Percentiles rank a stretch among this genome's conserved stretches.
phyloP scores from a whole-genome alignment of 2,113 vertebrate species.

The Loxodonta africana region DNA sequence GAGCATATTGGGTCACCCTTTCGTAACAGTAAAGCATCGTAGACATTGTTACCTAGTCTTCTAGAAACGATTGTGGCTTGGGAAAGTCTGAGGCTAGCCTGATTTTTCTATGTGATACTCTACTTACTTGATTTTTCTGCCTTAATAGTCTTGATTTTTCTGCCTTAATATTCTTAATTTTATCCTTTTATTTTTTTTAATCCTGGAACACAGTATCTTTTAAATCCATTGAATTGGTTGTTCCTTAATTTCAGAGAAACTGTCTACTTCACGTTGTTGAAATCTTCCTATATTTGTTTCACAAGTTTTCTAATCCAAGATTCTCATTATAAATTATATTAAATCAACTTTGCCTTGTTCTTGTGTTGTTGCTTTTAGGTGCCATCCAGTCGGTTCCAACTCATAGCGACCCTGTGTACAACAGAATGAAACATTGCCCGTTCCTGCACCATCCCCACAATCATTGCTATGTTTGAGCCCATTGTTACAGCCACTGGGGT shows the following conservation, averaged over 20 bases:
- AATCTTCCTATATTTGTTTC: background rate
- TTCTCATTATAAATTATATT: conserved; percentile 7
- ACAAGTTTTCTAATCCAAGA: background rate
- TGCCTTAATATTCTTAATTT: background rate
- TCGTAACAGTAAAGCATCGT: background rate
- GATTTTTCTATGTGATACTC: background rate
- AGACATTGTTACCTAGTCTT: background rate
- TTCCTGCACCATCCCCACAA: no score
- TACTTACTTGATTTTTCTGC: background rate
- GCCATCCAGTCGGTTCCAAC: no score
- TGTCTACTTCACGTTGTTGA: background rate
- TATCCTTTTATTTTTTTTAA: background rate
- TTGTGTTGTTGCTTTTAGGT: no score
- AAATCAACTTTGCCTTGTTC: background rate
- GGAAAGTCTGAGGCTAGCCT: background rate
- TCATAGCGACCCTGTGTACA: no score
- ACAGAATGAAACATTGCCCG: no score
- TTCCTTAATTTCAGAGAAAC: conserved; percentile 26
- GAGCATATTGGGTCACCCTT: background rate
- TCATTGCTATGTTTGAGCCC: no score
- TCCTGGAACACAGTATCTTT: background rate
- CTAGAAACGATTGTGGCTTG: background rate
- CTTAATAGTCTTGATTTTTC: background rate
- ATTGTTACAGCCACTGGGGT: no score
- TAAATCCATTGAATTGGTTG: background rate